Base-by-base conservation (phyloP, 2,888 invertebrate genomes). In the Cosmia pyralina region DNA sequence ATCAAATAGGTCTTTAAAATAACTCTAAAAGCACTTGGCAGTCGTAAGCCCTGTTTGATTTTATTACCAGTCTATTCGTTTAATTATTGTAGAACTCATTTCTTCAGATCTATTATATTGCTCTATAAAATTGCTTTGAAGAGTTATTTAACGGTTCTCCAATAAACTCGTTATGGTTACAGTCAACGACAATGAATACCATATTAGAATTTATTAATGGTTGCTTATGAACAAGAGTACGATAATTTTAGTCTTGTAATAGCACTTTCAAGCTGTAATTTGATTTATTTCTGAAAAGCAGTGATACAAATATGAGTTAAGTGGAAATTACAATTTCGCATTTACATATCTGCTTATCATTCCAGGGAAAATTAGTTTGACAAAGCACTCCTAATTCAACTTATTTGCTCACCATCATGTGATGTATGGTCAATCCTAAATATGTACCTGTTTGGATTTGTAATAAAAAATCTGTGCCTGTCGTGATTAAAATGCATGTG, bases 131-230 rank as follows among this genome's bases (percentile, higher is more conserved):
- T 68, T 60, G 52, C 60, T 52, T 64, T 59, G 60, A 71, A 72
- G 63, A 63, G 68, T 72, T 78, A 72, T 83, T 84, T 84, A 72
- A 86, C 77, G 82, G 48, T 68, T 76, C 73, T 86, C 60, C 77
- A 84, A 84, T 84, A 72, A 82, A 77, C 71, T 77, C 57, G 60
- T 78, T 75, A 76, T 65, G 50, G 57, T 62, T 71, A 71, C 48
- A 67, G 67, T 60, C 48, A 15, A 46, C 70, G 67, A 73, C 38
- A 59, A 70, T 63, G 60, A 70, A 76, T 75, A 70, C 64, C 63
- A 66, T 60, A 72, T 68, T 68, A 59, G 53, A 66, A 52, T 71
- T 79, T 71, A 58, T 74, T 73, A 67, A 75, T 74, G 67, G 44
- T 70, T 73, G 67, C 63, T 57, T 74, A 73, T 64, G 62, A 70